Base-by-base conservation (phyloP, 2,888 invertebrate species). In the Parapristionchus giblindavisi region DNA sequence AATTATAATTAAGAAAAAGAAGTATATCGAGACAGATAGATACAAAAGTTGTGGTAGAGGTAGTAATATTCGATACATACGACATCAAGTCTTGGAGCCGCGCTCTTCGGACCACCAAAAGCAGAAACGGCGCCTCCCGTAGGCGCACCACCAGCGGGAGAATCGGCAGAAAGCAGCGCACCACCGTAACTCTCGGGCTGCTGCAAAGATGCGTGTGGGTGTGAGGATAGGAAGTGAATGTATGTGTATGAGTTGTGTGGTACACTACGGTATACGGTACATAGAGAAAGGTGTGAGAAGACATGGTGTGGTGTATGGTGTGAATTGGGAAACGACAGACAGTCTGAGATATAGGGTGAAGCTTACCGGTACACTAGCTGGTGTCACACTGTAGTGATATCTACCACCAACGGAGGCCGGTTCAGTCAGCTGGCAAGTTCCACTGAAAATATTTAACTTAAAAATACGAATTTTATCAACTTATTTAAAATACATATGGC, bases 291-390 rank as follows among this genome's bases (percentile, higher is more conserved):
- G 38, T 17, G 48, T 43, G 56, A 17, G 40, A 27, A 11, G n/a
- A 29, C 63, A 65, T 24, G 63, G 48, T 65, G 43, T 48, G 48
- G 21, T 48, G 48, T 48, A 48, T 11, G 48, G 48, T 11, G 14
- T 14, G 21, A 48, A 48, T 48, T 48, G 48, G 48, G 48, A 48
- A 48, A 48, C 48, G 48, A 14, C 48, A 48, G 48, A 48, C 11
- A 48, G 48, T n/a, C n/a, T 8, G 21, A n/a, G 38, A 43, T 6
- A 27, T 40, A 24, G 29, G 6, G 29, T 17, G 43, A 43, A 36
- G 3, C 36, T n/a, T 43, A 65, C 63, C 63, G 27, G 34, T 21
- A 65, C 63, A 65, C 63, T 65, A 17, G 63, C 63, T 3, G 63
- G 63, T 2, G 63, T 65, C 6, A 29, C 63, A 8, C 11, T 43